A percentile compares a stretch with the other conserved stretches of the same genome.
Evolutionary conservation across 2,888 invertebrate species (phyloP).

Genomic region (Physocephala rufipes): DNA sequence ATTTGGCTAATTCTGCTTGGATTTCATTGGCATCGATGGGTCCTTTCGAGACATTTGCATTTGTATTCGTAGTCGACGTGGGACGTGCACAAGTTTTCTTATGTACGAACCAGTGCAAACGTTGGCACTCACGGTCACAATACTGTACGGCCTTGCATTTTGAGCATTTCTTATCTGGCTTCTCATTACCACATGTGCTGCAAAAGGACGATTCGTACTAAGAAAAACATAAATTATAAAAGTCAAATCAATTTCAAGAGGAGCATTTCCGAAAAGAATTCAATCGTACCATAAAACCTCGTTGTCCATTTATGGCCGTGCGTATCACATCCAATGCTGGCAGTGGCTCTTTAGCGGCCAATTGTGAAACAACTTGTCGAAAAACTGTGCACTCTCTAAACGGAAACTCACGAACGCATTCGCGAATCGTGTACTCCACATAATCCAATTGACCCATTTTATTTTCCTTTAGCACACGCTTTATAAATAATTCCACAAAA

Average conservation of each 20-base stretch:
- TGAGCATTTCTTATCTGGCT: slow-evolving; percentile 91
- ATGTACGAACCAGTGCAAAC: slow-evolving; percentile 91
- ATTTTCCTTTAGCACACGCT: slow-evolving; percentile 79
- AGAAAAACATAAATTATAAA: slow-evolving; percentile 15
- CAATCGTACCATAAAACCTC: slow-evolving; percentile 73
- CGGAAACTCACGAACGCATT: slow-evolving; percentile 89
- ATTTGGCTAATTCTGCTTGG: slow-evolving; percentile 53
- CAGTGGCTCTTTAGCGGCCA: slow-evolving; percentile 77
- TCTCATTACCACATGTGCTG: slow-evolving; percentile 87
- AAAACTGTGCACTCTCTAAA: slow-evolving; percentile 90
- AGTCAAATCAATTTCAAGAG: neutral
- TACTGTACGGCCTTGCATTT: slow-evolving; percentile 94
- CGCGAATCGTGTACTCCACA: slow-evolving; percentile 80
- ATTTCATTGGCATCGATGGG: slow-evolving; percentile 54
- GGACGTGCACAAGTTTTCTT: slow-evolving; percentile 84
- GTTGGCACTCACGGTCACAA: slow-evolving; percentile 93
- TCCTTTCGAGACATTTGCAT: slow-evolving; percentile 48
- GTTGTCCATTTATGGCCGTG: slow-evolving; percentile 87
- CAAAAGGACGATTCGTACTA: slow-evolving; percentile 74
- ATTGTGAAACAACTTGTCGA: slow-evolving; percentile 79
- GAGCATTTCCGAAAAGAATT: neutral
- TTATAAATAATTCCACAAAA: slow-evolving; percentile 78
- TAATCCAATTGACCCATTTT: slow-evolving; percentile 75
- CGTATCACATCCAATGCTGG: slow-evolving; percentile 77
- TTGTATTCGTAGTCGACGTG: slow-evolving; percentile 63